A percentile compares a stretch with the other conserved stretches of the same genome.
Evolutionary conservation across 2,888 invertebrate genomes (phyloP).

Genomic region (Coleophora deauratella): DNA sequence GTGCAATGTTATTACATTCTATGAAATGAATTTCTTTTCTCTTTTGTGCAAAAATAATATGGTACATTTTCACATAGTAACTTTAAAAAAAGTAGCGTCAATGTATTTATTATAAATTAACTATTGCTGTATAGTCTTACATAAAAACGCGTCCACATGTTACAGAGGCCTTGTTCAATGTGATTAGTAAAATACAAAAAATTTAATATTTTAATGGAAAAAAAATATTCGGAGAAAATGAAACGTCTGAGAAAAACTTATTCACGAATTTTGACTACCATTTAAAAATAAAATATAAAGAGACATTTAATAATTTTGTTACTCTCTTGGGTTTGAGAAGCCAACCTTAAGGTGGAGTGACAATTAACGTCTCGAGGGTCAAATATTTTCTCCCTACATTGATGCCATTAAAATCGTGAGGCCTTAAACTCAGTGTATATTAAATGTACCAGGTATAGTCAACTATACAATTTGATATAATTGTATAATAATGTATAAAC

Average conservation of each 20-base stretch:
- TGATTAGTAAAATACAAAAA: not conserved
- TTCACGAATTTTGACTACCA: no score
- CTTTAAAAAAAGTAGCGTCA: no score
- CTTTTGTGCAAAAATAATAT: no score
- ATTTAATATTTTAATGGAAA: slow-evolving; percentile 7
- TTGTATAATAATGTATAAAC: slow-evolving; percentile 49
- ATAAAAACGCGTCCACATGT: slow-evolving; percentile 7
- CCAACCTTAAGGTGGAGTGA: slow-evolving; percentile 49
- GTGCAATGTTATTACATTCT: not conserved
- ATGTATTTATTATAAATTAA: no score
- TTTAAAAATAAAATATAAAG: no score
- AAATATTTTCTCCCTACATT: not conserved
- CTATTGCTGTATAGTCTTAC: not conserved
- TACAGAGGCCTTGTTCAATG: slow-evolving; percentile 13
- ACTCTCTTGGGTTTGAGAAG: slow-evolving; percentile 49
- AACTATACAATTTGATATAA: slow-evolving; percentile 34
- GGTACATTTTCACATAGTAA: no score
- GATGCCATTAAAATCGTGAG: slow-evolving; percentile 18
- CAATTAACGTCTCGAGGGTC: slow-evolving; percentile 10
- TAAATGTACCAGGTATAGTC: slow-evolving; percentile 25
- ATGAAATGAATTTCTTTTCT: no score
- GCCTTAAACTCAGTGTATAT: slow-evolving; percentile 16
- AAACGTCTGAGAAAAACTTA: no score
- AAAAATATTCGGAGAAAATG: not conserved
- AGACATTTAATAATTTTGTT: no score